Evolutionary conservation across 23 tunicate genomes (phyloP).

Genomic region (Diplosoma virens): DNA sequence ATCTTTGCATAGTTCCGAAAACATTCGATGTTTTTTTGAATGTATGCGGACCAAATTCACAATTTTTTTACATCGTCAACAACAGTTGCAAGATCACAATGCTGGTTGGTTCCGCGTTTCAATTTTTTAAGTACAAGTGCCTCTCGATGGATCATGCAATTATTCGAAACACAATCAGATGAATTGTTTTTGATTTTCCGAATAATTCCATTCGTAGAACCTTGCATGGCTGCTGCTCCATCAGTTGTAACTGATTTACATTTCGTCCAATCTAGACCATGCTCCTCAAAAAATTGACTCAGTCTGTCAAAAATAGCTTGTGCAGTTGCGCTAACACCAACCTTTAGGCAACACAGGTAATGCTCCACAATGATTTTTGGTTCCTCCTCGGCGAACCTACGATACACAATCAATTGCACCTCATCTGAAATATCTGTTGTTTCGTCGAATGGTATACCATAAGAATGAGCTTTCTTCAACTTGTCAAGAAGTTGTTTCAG

Average conservation of each 20-base stretch:
- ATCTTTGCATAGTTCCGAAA: constrained; percentile 22
- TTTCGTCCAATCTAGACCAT: constrained; percentile 23
- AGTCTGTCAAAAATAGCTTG: constrained; percentile 12
- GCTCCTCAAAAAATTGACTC: constrained; percentile 3
- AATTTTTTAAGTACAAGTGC: constrained; percentile 34
- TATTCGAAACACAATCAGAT: constrained; percentile 15
- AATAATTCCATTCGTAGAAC: not conserved
- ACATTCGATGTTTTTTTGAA: constrained; percentile 27
- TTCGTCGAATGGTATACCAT: constrained; percentile 49
- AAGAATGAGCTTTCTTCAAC: constrained; percentile 20
- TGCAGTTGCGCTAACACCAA: constrained; percentile 27
- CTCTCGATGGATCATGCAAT: constrained; percentile 18
- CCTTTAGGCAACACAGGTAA: constrained; percentile 19
- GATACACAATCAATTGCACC: constrained; percentile 43
- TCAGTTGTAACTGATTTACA: constrained; percentile 11
- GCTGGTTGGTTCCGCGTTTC: constrained; percentile 16
- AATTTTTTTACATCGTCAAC: constrained; percentile 8
- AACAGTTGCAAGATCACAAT: constrained; percentile 16
- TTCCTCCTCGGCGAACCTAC: constrained; percentile 32
- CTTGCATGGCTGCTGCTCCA: constrained; percentile 8
- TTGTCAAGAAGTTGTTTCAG: constrained; percentile 19
- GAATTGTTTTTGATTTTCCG: constrained; percentile 6
- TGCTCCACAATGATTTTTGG: constrained; percentile 19
- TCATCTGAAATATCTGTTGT: constrained; percentile 46
- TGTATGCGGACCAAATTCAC: constrained; percentile 28